These are phyloP conservation scores for Homarus gammarus DNA, from an alignment of 2,888 invertebrate genomes.

Conservation along the genomic window DNA sequence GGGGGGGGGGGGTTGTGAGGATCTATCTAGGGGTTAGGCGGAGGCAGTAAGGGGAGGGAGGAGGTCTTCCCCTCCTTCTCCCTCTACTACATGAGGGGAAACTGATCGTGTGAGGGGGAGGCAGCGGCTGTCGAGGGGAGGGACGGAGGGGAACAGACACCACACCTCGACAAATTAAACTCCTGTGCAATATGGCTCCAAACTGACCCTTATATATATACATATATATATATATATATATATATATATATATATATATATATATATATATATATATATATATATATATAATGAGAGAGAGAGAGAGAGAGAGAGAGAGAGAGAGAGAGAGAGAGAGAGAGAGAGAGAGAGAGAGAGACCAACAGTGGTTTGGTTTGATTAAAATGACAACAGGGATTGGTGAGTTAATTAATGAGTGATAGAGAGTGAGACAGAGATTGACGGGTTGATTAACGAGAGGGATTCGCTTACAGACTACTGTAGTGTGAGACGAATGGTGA, in stretches of 20 bases:
- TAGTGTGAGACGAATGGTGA: too few relatives aligned
- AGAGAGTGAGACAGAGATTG: too few relatives aligned
- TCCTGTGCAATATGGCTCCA: neutral
- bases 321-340: neutral
- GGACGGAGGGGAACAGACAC: neutral
- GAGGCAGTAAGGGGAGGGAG: neutral
- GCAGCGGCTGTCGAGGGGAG: neutral
- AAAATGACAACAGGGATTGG: too few relatives aligned
- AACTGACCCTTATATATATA: neutral
- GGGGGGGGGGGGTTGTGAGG: neutral
- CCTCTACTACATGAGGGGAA: neutral
- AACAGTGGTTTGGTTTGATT: too few relatives aligned
- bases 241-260: constrained; percentile 1
- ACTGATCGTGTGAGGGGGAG: neutral
- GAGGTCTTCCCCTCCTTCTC: neutral
- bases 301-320: neutral
- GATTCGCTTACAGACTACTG: too few relatives aligned
- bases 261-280: too few relatives aligned
- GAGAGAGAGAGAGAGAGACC: neutral
- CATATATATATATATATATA: constrained; percentile 10
- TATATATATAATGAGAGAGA: neutral
- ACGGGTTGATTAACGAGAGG: too few relatives aligned
- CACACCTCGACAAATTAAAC: neutral
- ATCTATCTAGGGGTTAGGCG: neutral
- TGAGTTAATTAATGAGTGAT: too few relatives aligned